Evolutionary conservation across 2,888 invertebrate genomes (phyloP).

Genomic region (Allolobophora icterica): DNA sequence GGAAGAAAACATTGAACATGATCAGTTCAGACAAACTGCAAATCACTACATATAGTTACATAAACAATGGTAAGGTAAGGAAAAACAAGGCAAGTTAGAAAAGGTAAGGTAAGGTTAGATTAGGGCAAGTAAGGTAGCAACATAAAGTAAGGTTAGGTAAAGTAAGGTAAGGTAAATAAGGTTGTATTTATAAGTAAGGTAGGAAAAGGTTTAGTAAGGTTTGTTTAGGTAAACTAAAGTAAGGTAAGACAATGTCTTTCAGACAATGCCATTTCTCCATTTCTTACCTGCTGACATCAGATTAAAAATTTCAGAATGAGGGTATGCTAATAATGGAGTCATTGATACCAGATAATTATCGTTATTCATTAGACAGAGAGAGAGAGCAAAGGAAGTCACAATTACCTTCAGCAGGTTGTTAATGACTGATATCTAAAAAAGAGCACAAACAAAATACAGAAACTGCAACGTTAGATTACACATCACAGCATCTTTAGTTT

Average conservation of each 20-base stretch:
- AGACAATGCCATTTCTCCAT: background rate
- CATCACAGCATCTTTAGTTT: no score
- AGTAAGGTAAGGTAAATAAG: background rate
- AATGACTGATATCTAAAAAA: constrained; percentile 83
- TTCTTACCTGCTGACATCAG: background rate
- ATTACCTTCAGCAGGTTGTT: constrained; percentile 85
- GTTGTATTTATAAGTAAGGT: background rate
- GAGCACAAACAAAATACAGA: constrained; percentile 37
- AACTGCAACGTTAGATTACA: no score
- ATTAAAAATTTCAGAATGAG: background rate
- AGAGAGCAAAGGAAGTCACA: background rate
- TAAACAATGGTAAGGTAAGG: no score
- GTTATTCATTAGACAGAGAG: background rate
- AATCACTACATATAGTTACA: no score
- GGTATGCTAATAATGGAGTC: background rate
- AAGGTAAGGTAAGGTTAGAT: no score
- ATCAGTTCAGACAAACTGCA: background rate
- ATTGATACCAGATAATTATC: background rate
- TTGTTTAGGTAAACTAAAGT: background rate
- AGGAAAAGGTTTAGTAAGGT: background rate
- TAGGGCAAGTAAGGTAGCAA: background rate
- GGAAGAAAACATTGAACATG: background rate
- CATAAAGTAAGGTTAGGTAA: background rate
- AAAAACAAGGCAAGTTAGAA: no score
- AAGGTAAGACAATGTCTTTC: background rate